These are phyloP conservation scores for Pterostichus madidus DNA, from an alignment of 2,888 invertebrate species.

Conservation along the genomic window DNA sequence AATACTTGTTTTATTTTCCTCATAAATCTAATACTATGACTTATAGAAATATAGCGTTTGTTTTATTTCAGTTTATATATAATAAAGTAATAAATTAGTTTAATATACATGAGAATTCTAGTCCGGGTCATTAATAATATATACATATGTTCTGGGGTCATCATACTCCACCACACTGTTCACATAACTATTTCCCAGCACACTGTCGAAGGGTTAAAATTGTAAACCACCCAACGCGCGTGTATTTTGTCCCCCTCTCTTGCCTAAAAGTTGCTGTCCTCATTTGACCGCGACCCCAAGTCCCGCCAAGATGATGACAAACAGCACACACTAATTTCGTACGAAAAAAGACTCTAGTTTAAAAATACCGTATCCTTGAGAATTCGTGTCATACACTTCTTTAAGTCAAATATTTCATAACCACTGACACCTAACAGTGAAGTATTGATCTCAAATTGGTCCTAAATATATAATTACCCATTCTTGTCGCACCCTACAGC, in stretches of 20 bases:
- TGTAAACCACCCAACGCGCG: too few relatives aligned
- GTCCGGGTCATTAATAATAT: too few relatives aligned
- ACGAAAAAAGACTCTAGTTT: constrained; percentile 12
- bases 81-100: too few relatives aligned
- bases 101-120: too few relatives aligned
- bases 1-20: too few relatives aligned
- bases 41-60: too few relatives aligned
- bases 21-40: too few relatives aligned
- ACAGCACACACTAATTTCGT: not conserved
- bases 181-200: too few relatives aligned
- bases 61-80: too few relatives aligned
- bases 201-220: too few relatives aligned
- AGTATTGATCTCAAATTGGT: constrained; percentile 6
- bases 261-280: constrained; percentile 4
- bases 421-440: constrained; percentile 6
- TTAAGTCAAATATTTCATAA: constrained; percentile 19
- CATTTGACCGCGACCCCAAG: constrained; percentile 31
- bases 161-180: too few relatives aligned
- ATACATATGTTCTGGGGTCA: too few relatives aligned
- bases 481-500: not conserved
- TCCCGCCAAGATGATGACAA: constrained; percentile 1
- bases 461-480: constrained; percentile 6
- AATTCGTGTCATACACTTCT: constrained; percentile 34
- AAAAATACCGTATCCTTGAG: constrained; percentile 29
- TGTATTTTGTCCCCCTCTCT: not conserved